Evolutionary conservation across 2,113 vertebrate species (phyloP).

Genomic region (cattle (Bos taurus)): ARS-UCD2.0 NC_037347.1:62520001-62520500

Average conservation of each 20-base stretch:
- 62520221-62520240: background rate
- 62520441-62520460: background rate
- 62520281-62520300: background rate
- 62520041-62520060: background rate
- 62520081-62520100: background rate
- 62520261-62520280: background rate
- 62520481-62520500: too few species aligned
- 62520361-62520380: rapidly evolving
- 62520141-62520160: background rate
- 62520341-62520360: background rate
- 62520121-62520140: background rate
- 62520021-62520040: background rate
- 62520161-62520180: background rate
- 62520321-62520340: rapidly evolving
- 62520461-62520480: rapidly evolving
- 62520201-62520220: background rate
- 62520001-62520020: background rate
- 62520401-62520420: background rate
- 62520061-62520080: background rate
- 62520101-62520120: background rate
- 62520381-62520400: rapidly evolving
- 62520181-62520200: background rate
- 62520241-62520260: background rate
- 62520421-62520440: rapidly evolving
- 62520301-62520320: background rate